Evolutionary conservation across 2,797 vertebrate genomes (phyloP), one percentile per base, ranked within the genome.

Genomic region (Xenentodon cancila): DNA sequence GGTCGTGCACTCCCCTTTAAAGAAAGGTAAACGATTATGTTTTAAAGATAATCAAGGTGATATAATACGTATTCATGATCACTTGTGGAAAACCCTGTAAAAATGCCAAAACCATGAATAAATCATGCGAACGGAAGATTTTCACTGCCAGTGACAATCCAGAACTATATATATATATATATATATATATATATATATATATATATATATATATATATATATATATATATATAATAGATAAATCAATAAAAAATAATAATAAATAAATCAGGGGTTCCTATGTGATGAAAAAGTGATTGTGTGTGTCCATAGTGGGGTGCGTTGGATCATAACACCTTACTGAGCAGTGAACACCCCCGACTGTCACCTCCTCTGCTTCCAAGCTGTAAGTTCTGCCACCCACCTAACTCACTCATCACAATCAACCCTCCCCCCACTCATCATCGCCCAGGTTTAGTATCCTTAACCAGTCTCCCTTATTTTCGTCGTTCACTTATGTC

Each of bases 271-370:
- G 32, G 45, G 44, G 64, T 51, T 60, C 8, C 12, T 25, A 42
- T 59, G 47, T 68, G 74, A 63, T 32, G 52, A 49, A 68, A 68
- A 66, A 42, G 32, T 13, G 2, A 43, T 27, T 37, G 48, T 66
- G 45, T 51, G 37, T 64, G 16, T 49, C 3, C 20, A 7, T 34
- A 19, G 45, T 25, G 55, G 59, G 47, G 59, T 51, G 59, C 54
- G 66, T 70, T 27, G 18, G 80, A 76, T 85, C 80, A 84, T 77
- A 88, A 85, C 84, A 82, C 83, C 85, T 84, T 71, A 67, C 66
- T 79, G 75, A 81, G 76, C 82, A 81, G 59, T 57, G 70, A 79
- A 67, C 78, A 64, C 73, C 76, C 84, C 80, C 82, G 67, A 71
- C 72, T 65, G 75, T 79, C 83, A 80, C 85, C 83, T 82, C 82